These are phyloP conservation scores for Nannoperca obscura DNA, from an alignment of 2,797 vertebrate genomes.

Conservation along the genomic window DNA sequence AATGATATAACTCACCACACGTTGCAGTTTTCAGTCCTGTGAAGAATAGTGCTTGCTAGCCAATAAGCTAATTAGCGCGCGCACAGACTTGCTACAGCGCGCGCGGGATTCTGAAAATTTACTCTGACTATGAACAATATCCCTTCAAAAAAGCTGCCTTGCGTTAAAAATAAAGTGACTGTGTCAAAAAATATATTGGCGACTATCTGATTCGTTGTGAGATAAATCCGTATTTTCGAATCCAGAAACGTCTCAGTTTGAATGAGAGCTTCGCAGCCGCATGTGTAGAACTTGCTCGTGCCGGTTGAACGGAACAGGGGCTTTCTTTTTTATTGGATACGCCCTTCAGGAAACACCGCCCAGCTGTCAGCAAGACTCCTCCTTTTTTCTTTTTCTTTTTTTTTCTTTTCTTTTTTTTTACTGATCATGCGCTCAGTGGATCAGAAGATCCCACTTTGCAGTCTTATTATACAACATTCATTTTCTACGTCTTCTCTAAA, in stretches of 20 bases:
- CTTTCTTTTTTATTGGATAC: conserved; percentile 61
- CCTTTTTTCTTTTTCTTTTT: neutral
- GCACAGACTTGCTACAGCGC: conserved; percentile 56
- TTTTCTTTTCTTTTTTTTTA: neutral
- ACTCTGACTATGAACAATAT: conserved; percentile 20
- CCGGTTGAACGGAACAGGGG: conserved; percentile 39
- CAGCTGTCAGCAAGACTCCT: neutral
- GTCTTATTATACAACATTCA: neutral
- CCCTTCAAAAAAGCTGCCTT: neutral
- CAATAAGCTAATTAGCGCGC: conserved; percentile 75
- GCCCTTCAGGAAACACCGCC: conserved; percentile 11
- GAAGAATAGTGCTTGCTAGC: conserved; percentile 42
- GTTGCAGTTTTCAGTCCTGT: conserved; percentile 30
- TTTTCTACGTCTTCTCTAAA: neutral
- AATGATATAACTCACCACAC: conserved; percentile 74
- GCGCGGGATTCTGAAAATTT: conserved; percentile 72
- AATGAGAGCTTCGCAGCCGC: conserved; percentile 49
- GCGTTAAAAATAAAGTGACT: neutral
- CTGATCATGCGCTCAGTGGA: conserved; percentile 2
- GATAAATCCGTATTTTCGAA: neutral
- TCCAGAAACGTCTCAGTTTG: conserved; percentile 51
- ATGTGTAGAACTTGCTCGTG: conserved; percentile 47
- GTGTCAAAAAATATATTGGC: neutral
- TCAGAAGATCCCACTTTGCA: neutral
- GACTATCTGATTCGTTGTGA: neutral